Percentiles rank a stretch among this genome's conserved stretches.
phyloP scores from a whole-genome alignment of 2,113 vertebrate species.

The Baryphthengus martii region DNA sequence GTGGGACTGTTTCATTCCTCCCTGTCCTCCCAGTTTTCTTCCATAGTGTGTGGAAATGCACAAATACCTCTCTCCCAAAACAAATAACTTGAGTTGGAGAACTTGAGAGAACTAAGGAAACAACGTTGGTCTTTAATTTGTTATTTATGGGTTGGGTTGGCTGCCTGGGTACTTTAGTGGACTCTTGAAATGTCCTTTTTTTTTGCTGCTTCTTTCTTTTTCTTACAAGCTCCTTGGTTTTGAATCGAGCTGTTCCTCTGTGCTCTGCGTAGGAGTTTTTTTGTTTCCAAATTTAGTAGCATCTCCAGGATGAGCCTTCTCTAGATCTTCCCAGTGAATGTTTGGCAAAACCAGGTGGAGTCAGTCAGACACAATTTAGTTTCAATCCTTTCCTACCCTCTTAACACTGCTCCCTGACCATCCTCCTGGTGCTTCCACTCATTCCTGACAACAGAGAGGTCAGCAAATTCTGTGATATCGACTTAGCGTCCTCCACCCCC shows the following conservation, averaged over 20 bases:
- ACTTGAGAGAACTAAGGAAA: not conserved
- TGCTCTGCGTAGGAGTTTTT: not conserved
- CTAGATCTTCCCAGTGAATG: not conserved
- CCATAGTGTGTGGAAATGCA: not conserved
- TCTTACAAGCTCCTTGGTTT: not conserved
- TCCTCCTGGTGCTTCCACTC: not conserved
- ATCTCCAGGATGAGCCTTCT: not conserved
- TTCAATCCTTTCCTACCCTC: not conserved
- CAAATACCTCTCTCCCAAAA: not conserved
- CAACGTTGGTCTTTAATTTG: not conserved
- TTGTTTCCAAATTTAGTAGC: not conserved
- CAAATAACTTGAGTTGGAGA: not conserved
- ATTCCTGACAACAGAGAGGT: not conserved
- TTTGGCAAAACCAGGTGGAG: not conserved
- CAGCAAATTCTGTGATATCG: not conserved
- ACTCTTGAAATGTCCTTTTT: not conserved
- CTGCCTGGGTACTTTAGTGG: not conserved
- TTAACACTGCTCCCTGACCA: not conserved
- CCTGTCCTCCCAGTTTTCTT: not conserved
- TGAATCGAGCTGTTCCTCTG: not conserved
- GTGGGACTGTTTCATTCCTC: not conserved
- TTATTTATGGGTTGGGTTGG: not conserved
- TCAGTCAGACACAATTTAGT: not conserved
- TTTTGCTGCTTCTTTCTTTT: not conserved
- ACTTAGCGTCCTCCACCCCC: not conserved